Evolutionary conservation across 2,797 vertebrate genomes (phyloP).

Genomic region (Xiphophorus birchmanni): DNA sequence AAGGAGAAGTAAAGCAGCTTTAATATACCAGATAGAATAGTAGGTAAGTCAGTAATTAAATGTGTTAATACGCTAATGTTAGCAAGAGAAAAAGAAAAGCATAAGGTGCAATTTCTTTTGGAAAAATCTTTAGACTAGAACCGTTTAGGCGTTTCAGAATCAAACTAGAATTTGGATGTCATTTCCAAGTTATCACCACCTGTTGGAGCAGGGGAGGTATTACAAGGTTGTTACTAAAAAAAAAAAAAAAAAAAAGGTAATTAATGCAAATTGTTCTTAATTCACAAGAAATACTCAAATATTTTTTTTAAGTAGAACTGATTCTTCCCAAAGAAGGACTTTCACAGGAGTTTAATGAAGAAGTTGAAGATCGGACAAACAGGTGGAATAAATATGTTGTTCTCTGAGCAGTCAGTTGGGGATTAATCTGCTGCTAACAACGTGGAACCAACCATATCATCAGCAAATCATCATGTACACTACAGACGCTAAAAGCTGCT

Average conservation of each 20-base stretch:
- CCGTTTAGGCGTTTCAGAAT: not conserved
- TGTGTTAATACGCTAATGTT: not conserved
- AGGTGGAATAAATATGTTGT: slow-evolving; percentile 24
- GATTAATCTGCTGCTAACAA: slow-evolving; percentile 27
- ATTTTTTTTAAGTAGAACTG: too few species aligned
- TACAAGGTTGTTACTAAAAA: not conserved
- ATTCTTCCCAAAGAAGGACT: not conserved
- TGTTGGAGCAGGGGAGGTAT: not conserved
- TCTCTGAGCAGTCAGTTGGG: slow-evolving; percentile 11
- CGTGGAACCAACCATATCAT: slow-evolving; percentile 7
- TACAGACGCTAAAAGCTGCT: slow-evolving; percentile 37
- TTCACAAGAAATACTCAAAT: not conserved
- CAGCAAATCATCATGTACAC: slow-evolving; percentile 20
- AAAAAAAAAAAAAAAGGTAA: not conserved
- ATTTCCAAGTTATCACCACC: not conserved
- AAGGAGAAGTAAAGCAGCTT: not conserved
- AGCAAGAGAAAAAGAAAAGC: not conserved
- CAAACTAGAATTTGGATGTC: not conserved
- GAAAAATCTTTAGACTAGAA: not conserved
- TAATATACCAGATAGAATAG: not conserved
- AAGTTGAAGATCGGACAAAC: not conserved
- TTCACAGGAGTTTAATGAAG: not conserved
- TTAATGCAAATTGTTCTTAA: not conserved
- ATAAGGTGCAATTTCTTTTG: not conserved
- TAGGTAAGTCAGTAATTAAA: not conserved